Conservation (phyloP, 2,113 vertebrate genomes). For the Axis porcinus region DNA sequence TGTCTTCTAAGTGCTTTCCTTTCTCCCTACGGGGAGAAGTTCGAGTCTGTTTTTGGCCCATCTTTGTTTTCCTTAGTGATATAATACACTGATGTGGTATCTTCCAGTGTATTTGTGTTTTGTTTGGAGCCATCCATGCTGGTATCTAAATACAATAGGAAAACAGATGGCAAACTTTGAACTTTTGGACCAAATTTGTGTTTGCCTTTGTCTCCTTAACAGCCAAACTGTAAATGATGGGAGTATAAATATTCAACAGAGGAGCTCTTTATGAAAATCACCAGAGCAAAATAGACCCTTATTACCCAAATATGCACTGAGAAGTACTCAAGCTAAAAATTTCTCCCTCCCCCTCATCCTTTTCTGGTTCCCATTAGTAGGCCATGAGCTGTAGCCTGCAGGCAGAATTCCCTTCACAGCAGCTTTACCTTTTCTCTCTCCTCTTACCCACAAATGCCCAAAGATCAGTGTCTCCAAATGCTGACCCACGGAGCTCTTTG, state of each 20-base stretch:
- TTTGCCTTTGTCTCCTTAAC: conserved; percentile 62
- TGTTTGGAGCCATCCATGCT: conserved; percentile 36
- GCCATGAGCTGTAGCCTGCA: neutral
- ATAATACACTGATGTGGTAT: neutral
- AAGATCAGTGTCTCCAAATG: no score
- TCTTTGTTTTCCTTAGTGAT: neutral
- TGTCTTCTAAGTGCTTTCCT: neutral
- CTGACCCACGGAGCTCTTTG: neutral
- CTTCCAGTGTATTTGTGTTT: conserved; percentile 40
- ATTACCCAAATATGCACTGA: neutral
- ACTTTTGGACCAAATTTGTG: conserved; percentile 61
- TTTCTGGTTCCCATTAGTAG: neutral
- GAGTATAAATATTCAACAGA: conserved; percentile 59
- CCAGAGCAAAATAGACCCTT: neutral
- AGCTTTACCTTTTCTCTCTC: neutral
- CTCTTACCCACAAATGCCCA: neutral
- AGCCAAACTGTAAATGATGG: conserved; percentile 65
- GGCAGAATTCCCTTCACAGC: neutral
- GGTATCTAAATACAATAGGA: conserved; percentile 62
- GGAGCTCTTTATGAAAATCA: conserved; percentile 30
- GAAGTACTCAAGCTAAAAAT: neutral
- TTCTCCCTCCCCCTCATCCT: neutral
- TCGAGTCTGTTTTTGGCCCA: neutral
- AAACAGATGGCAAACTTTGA: conserved; percentile 72
- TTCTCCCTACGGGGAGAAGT: neutral